A percentile compares a stretch with the other conserved stretches of the same genome.
These are phyloP conservation scores for Drosophila tripunctata DNA, from an alignment of 2,888 invertebrate genomes.

Conservation along the genomic window DNA sequence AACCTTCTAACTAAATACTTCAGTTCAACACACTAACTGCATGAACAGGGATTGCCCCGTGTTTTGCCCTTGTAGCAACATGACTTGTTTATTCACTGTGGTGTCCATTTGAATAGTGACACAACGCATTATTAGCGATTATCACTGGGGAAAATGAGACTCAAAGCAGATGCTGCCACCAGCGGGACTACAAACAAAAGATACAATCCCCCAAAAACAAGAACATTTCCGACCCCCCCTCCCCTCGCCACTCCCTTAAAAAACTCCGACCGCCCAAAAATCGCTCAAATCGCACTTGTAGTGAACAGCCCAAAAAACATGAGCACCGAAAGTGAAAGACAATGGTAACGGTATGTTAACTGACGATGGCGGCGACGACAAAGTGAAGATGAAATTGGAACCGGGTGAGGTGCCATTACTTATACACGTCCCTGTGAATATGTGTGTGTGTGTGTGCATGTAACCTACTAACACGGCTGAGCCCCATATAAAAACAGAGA, in stretches of 20 bases:
- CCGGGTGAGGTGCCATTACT: constrained; percentile 19
- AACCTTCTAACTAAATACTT: too few relatives aligned
- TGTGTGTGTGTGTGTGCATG: constrained; percentile 13
- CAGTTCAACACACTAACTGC: too few relatives aligned
- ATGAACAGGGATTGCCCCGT: neutral
- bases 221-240: constrained; percentile 4
- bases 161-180: constrained; percentile 66
- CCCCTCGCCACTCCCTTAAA: too few relatives aligned
- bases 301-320: constrained; percentile 37
- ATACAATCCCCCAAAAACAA: neutral
- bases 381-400: constrained; percentile 12
- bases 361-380: constrained; percentile 37
- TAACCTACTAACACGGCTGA: constrained; percentile 64
- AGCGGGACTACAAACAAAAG: constrained; percentile 35
- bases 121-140: constrained; percentile 72
- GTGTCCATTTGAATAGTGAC: constrained; percentile 66
- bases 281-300: constrained; percentile 22
- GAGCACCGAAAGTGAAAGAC: constrained; percentile 49
- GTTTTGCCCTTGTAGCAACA: constrained; percentile 2
- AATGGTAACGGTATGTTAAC: constrained; percentile 34
- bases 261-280: neutral
- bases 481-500: neutral
- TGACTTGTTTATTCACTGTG: constrained; percentile 61
- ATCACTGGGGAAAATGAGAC: constrained; percentile 64
- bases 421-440: neutral